Evolutionary conservation across 37 sponge, comb jelly and placozoan genomes (phyloP).

Genomic region (Hormiphora californensis): DNA sequence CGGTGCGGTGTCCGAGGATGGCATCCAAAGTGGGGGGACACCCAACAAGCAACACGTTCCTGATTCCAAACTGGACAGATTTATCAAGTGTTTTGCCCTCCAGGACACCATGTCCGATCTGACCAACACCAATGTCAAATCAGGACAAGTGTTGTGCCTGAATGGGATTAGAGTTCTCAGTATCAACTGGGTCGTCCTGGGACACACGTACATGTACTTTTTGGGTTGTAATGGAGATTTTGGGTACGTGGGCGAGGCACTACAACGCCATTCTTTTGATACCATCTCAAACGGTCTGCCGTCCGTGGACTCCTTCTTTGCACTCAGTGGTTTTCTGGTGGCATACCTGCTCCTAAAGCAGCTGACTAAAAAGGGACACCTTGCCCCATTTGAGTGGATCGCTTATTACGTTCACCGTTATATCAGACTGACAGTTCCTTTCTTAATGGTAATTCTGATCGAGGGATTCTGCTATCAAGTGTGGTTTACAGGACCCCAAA

Average conservation of each 20-base stretch:
- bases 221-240: not conserved
- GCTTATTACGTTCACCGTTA: conserved; percentile 34
- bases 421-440: conserved; percentile 6
- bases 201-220: not conserved
- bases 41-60: too few species aligned
- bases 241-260: not conserved
- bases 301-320: conserved; percentile 31
- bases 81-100: not conserved
- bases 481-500: not conserved
- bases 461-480: conserved; percentile 16
- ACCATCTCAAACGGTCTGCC: not conserved
- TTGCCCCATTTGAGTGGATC: not conserved
- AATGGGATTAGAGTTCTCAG: conserved; percentile 22
- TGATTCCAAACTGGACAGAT: too few species aligned
- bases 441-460: not conserved
- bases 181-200: conserved; percentile 22
- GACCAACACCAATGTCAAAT: not conserved
- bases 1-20: too few species aligned
- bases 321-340: conserved; percentile 24
- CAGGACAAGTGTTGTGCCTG: not conserved
- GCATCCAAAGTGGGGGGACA: too few species aligned
- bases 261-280: not conserved
- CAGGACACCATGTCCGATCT: not conserved
- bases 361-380: not conserved
- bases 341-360: not conserved